phyloP scores from a whole-genome alignment of 1,140 invertebrate species.

The Zeugodacus cucurbitae region DNA sequence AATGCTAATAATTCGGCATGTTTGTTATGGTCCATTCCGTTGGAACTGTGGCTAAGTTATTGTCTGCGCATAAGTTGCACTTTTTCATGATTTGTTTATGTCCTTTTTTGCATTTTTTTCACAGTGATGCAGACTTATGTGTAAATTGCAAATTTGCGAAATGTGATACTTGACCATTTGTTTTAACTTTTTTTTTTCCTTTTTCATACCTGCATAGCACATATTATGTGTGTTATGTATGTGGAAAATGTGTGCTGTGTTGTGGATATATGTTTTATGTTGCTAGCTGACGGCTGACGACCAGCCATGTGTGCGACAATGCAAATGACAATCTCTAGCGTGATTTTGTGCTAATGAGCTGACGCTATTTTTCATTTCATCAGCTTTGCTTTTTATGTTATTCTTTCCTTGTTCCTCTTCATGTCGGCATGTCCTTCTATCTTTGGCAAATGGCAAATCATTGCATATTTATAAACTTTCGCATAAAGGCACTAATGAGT shows the following conservation, averaged over 20 bases:
- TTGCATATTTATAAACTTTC: conserved; percentile 24
- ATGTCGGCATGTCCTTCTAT: neutral
- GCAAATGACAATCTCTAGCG: neutral
- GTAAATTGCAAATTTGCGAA: conserved; percentile 41
- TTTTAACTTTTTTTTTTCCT: conserved; percentile 35
- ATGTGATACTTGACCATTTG: conserved; percentile 56
- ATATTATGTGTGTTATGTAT: conserved; percentile 8
- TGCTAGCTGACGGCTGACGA: neutral
- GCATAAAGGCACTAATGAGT: conserved; percentile 27
- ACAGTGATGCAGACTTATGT: too few relatives aligned
- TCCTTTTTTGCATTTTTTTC: too few relatives aligned
- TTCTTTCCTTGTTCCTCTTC: neutral
- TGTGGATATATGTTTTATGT: conserved; percentile 51
- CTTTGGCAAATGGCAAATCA: conserved; percentile 20
- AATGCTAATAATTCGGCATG: conserved; percentile 54
- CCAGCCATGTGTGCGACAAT: neutral
- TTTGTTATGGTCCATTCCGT: neutral
- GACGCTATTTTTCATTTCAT: neutral
- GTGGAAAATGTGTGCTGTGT: neutral
- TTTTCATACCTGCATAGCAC: neutral
- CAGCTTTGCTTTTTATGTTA: neutral
- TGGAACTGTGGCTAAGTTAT: conserved; percentile 43
- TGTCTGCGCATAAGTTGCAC: conserved; percentile 52
- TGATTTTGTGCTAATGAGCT: conserved; percentile 18
- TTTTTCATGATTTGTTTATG: conserved; percentile 45